phyloP scores from a whole-genome alignment of 2,888 invertebrate genomes.

The Beris morrisii region DNA sequence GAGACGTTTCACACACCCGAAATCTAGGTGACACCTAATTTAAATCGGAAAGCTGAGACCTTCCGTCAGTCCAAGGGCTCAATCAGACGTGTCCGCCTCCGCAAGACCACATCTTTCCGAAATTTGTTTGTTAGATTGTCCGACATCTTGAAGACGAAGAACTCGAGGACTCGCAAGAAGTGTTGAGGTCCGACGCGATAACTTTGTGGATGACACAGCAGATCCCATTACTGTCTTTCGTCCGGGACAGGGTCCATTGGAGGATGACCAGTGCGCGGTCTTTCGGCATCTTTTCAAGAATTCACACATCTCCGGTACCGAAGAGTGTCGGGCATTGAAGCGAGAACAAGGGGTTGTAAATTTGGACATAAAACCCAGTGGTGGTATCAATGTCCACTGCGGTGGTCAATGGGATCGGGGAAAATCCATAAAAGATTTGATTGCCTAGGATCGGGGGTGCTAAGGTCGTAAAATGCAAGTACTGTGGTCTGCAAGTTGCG shows the following conservation, averaged over 20 bases:
- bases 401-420: slow-evolving; percentile 26
- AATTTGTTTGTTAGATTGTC: too few species aligned
- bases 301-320: neutral
- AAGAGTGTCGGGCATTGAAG: slow-evolving; percentile 16
- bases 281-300: slow-evolving; percentile 20
- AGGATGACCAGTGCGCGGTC: slow-evolving; percentile 16
- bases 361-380: slow-evolving; percentile 37
- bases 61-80: neutral
- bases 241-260: slow-evolving; percentile 25
- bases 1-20: neutral
- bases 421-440: slow-evolving; percentile 19
- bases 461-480: slow-evolving; percentile 13
- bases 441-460: slow-evolving; percentile 18
- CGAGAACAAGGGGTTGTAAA: slow-evolving; percentile 35
- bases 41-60: slow-evolving; percentile 20
- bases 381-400: slow-evolving; percentile 16
- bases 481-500: slow-evolving; percentile 9
- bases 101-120: too few species aligned
- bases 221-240: neutral
- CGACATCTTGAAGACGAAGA: too few species aligned
- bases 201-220: slow-evolving; percentile 16
- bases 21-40: slow-evolving; percentile 29
- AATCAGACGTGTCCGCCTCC: slow-evolving; percentile 1
- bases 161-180: too few species aligned
- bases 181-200: too few species aligned